Evolutionary conservation across 2,797 vertebrate genomes (phyloP).

Genomic region (Hyperoplus lanceolatus): DNA sequence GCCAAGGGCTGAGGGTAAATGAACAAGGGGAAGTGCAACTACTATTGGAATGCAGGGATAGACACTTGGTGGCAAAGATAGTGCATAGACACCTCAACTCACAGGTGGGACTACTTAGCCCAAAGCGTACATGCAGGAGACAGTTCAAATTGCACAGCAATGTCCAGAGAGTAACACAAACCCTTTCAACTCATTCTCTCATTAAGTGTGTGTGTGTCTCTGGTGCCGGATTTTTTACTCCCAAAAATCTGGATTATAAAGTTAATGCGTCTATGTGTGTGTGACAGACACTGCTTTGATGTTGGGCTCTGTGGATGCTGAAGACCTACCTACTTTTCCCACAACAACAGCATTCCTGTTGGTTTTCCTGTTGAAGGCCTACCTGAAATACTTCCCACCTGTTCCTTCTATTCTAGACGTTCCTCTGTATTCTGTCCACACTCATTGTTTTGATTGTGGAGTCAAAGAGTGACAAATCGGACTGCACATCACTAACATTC

Average conservation of each 20-base stretch:
- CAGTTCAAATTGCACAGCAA: conserved; percentile 10
- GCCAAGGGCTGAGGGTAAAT: too few species aligned
- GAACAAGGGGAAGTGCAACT: too few species aligned
- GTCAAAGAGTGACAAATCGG: too few species aligned
- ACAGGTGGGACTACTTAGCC: conserved; percentile 8
- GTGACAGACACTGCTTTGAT: neutral
- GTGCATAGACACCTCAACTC: conserved; percentile 12
- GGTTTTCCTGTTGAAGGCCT: too few species aligned
- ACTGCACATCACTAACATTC: too few species aligned
- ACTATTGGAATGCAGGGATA: too few species aligned
- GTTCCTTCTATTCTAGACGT: too few species aligned
- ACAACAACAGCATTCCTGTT: conserved; percentile 14
- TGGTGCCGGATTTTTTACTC: neutral
- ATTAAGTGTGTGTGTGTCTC: neutral
- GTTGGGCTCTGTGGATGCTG: neutral
- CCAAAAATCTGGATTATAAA: neutral
- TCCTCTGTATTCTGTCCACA: too few species aligned
- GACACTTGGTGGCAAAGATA: conserved; percentile 24
- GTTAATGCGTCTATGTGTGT: conserved; percentile 13
- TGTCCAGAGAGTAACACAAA: conserved; percentile 5
- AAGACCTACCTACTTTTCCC: neutral
- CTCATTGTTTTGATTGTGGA: too few species aligned
- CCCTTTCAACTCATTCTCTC: neutral
- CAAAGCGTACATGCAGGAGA: conserved; percentile 5
- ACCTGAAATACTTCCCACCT: too few species aligned